phyloP scores from a whole-genome alignment of 2,888 invertebrate genomes.

The Euzophera pinguis region DNA sequence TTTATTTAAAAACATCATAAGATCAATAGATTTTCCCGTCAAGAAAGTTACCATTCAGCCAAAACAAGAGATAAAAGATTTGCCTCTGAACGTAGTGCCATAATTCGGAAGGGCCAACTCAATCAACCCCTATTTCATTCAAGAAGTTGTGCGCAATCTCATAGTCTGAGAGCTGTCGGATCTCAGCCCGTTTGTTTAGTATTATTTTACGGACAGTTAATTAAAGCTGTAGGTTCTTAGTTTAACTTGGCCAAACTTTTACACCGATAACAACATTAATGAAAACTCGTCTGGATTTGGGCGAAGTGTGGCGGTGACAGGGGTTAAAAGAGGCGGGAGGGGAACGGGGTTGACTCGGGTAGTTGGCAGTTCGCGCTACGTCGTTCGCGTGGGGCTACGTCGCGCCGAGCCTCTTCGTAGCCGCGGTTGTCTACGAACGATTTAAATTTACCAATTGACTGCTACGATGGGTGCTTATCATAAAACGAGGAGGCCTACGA shows the following conservation, averaged over 20 bases:
- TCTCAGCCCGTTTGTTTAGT: constrained; percentile 48
- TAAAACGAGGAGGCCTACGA: constrained; percentile 30
- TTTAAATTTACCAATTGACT: constrained; percentile 30
- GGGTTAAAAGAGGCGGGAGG: constrained; percentile 45
- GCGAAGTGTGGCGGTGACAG: constrained; percentile 65
- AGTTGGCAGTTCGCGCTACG: constrained; percentile 61
- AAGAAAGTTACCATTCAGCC: background rate
- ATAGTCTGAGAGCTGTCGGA: constrained; percentile 42
- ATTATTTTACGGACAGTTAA: constrained; percentile 73
- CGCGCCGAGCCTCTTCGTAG: constrained; percentile 35
- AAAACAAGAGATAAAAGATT: constrained; percentile 7
- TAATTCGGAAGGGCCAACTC: constrained; percentile 28
- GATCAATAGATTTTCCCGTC: background rate
- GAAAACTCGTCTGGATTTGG: constrained; percentile 74
- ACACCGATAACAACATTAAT: constrained; percentile 77
- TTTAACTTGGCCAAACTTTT: constrained; percentile 70
- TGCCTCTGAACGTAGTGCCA: constrained; percentile 2
- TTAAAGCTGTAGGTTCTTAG: constrained; percentile 66
- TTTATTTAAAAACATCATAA: too few species aligned
- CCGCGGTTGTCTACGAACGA: constrained; percentile 50
- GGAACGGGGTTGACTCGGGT: constrained; percentile 51
- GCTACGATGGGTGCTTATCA: constrained; percentile 35
- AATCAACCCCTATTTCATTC: constrained; percentile 37
- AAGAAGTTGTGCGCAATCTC: constrained; percentile 35
- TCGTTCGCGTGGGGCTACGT: constrained; percentile 53